A percentile compares a stretch with the other conserved stretches of the same genome.
These are phyloP conservation scores for Plecotus auritus DNA, from an alignment of 2,113 vertebrate genomes.

Conservation along the genomic window DNA sequence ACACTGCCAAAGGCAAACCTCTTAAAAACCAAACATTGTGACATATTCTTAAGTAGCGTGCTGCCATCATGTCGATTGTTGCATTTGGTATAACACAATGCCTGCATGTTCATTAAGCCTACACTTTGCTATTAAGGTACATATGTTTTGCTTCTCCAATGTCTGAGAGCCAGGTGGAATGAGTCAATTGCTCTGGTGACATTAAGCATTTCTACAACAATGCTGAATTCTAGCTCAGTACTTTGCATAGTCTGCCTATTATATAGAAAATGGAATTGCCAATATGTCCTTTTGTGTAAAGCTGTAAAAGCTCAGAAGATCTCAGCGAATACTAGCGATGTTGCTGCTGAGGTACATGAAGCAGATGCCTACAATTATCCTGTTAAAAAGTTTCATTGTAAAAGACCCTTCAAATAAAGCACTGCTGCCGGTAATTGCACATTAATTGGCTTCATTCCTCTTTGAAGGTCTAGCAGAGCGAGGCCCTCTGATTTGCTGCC, in stretches of 20 bases:
- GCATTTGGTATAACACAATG: conserved; percentile 61
- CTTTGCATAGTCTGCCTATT: conserved; percentile 69
- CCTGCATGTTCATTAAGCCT: conserved; percentile 71
- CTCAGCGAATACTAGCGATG: conserved; percentile 51
- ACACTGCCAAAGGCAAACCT: conserved; percentile 73
- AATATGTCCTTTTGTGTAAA: conserved; percentile 64
- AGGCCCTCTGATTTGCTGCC: background rate
- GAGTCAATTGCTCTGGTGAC: conserved; percentile 74
- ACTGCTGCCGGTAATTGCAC: conserved; percentile 15
- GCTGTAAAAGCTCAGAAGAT: conserved; percentile 56
- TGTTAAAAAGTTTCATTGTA: conserved; percentile 62
- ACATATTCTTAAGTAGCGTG: conserved; percentile 72
- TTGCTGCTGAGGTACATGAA: conserved; percentile 39
- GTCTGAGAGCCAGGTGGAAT: conserved; percentile 71
- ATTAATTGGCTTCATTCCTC: conserved; percentile 50
- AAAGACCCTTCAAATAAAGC: conserved; percentile 62
- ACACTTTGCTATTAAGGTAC: conserved; percentile 72
- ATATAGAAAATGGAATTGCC: conserved; percentile 67
- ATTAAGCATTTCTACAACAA: conserved; percentile 68
- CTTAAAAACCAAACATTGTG: conserved; percentile 69
- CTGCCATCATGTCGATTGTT: conserved; percentile 65
- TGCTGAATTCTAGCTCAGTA: conserved; percentile 60
- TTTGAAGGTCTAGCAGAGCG: conserved; percentile 18
- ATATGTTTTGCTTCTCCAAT: conserved; percentile 73
- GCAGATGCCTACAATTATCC: conserved; percentile 62